These are phyloP conservation scores for Troglohyphantes excavatus DNA, from an alignment of 2,888 invertebrate genomes.

Conservation along the genomic window DNA sequence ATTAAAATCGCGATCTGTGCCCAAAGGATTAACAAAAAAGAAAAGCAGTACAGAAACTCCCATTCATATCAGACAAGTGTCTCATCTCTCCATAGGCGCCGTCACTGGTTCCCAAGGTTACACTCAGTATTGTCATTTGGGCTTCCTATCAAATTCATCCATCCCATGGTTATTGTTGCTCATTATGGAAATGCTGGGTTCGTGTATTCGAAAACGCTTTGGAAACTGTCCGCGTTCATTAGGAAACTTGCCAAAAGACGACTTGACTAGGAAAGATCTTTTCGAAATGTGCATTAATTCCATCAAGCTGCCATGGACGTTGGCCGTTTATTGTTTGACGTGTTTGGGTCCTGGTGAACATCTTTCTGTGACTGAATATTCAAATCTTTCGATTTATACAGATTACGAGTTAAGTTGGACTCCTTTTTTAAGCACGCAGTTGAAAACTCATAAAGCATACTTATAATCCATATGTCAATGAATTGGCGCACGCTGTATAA, in stretches of 20 bases:
- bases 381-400: too few species aligned
- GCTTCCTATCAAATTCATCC: not conserved
- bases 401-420: too few species aligned
- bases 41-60: not conserved
- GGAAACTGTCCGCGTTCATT: conserved; percentile 20
- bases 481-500: too few species aligned
- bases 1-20: not conserved
- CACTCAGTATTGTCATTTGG: not conserved
- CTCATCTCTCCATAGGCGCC: not conserved
- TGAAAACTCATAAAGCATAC: too few species aligned
- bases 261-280: not conserved
- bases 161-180: not conserved
- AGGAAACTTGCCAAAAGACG: conserved; percentile 10
- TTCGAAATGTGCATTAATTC: not conserved
- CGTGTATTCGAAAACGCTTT: not conserved
- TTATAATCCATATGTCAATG: too few species aligned
- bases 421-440: too few species aligned
- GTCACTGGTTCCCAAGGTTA: not conserved
- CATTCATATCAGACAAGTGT: not conserved
- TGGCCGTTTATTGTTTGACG: not conserved
- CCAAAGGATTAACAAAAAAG: not conserved
- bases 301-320: not conserved
- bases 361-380: too few species aligned
- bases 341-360: too few species aligned
- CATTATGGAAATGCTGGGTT: conserved; percentile 9